A percentile compares a stretch with the other conserved stretches of the same genome.
Evolutionary conservation across 2,797 vertebrate genomes (phyloP).

Genomic region (Crocodylus rhombifer): DNA sequence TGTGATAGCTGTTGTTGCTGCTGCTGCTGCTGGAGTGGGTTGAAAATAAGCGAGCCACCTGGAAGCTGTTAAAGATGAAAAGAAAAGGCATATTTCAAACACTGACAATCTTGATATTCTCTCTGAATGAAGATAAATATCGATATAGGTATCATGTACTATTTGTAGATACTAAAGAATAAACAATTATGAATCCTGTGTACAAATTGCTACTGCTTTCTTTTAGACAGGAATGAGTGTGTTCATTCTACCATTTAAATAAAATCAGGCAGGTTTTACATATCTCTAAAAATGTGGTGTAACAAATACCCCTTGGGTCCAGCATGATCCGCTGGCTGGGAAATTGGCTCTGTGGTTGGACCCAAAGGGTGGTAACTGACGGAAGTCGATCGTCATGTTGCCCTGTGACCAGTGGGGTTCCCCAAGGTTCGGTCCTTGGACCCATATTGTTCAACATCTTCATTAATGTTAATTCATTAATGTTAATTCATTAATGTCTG

Average conservation of each 20-base stretch:
- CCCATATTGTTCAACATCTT: too few relatives aligned
- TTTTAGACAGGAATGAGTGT: background rate
- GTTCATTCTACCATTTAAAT: background rate
- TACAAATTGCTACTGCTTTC: background rate
- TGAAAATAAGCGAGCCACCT: conserved; percentile 90
- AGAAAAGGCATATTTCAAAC: conserved; percentile 28
- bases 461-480: too few relatives aligned
- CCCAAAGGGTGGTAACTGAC: too few relatives aligned
- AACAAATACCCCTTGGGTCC: background rate
- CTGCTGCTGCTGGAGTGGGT: conserved; percentile 90
- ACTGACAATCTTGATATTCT: background rate
- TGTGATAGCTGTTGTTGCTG: conserved; percentile 83
- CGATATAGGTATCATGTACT: background rate
- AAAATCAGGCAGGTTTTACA: background rate
- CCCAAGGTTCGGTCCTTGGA: too few relatives aligned
- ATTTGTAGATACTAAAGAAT: background rate
- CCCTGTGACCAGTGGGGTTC: too few relatives aligned
- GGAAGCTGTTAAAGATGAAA: conserved; percentile 85
- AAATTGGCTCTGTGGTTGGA: too few relatives aligned
- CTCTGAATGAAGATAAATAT: background rate
- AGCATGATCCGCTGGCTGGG: background rate
- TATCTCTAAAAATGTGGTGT: background rate
- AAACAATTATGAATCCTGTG: background rate
- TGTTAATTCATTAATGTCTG: too few relatives aligned
- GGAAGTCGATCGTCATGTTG: too few relatives aligned